These are phyloP conservation scores for Apoda limacodes DNA, from an alignment of 2,888 invertebrate species.

Conservation along the genomic window DNA sequence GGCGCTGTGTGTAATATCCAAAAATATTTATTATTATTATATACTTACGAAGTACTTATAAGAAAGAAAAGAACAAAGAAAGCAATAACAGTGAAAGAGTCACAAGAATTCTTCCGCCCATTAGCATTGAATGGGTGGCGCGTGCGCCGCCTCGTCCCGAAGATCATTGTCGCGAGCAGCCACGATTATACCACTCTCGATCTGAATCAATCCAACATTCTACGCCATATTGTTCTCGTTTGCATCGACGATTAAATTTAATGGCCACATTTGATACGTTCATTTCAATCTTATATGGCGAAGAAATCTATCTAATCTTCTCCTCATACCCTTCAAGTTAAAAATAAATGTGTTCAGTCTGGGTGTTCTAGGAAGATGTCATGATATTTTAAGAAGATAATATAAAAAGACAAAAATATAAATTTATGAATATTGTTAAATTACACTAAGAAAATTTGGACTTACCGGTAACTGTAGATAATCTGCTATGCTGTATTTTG, in stretches of 20 bases:
- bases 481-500: constrained; percentile 72
- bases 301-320: constrained; percentile 17
- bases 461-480: constrained; percentile 79
- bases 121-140: constrained; percentile 65
- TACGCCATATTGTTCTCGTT: constrained; percentile 48
- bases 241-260: constrained; percentile 46
- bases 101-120: constrained; percentile 54
- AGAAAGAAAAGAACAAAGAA: constrained; percentile 46
- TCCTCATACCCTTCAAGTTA: constrained; percentile 18
- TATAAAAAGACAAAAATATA: constrained; percentile 18
- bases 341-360: constrained; percentile 33
- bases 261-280: constrained; percentile 51
- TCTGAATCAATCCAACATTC: constrained; percentile 50
- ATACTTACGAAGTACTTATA: no score
- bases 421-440: constrained; percentile 20
- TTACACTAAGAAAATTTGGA: constrained; percentile 25
- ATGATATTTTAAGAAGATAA: constrained; percentile 9
- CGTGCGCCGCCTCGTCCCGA: no score
- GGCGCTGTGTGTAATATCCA: no score
- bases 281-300: constrained; percentile 30
- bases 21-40: no score
- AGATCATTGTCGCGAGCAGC: constrained; percentile 47
- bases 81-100: constrained; percentile 48
- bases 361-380: constrained; percentile 18
- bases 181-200: constrained; percentile 41